Evolutionary conservation across 1,140 invertebrate species (phyloP), one percentile per base, ranked within the genome.

Genomic region (Drosophila orena): DNA sequence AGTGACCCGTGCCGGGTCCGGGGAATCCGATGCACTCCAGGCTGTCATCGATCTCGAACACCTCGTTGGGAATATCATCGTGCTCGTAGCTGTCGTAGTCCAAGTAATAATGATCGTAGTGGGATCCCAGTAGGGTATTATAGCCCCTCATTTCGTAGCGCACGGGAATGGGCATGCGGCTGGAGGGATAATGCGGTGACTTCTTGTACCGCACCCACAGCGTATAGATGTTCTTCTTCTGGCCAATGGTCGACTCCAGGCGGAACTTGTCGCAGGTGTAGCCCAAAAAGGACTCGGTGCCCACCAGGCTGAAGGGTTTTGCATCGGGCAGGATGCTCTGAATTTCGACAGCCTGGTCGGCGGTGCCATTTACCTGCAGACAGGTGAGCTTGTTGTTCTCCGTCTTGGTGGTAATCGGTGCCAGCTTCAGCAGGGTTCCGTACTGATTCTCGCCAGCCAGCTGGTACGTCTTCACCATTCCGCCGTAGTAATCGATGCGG

Each of bases 81-180:
- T 94, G 93, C 15, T 94, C 93, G 81, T 95, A 98, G 81, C 94
- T 95, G 55, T 95, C 94, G 89, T 99, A 99, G 27, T 96, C 94
- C 24, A 99, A 89, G 92, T 97, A 97, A 91, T 99, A 99, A 93
- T 98, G 97, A 93, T 99, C 98, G 89, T 97, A 99, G 93, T 99
- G 98, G 7, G 98, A 99, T 1, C 98, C 98, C 1, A 99, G 93
- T 1, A 99, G 93, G 0, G 95, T 95, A 91, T 99, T 98, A 92
- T 95, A 99, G 14, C 98, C 98, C 83, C 95, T 95, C 98, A 99
- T 99, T 93, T 98, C 96, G 93, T 98, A 99, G 53, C 95, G 92
- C 46, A 97, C 93, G 12, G 96, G 96, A 70, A 95, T 93, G 27
- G 94, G 92, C 85, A 93, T 93, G 44, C 93, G 93, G 4, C 90